Evolutionary conservation across 1,140 invertebrate species (phyloP).

Genomic region (Drosophila prosaltans): DNA sequence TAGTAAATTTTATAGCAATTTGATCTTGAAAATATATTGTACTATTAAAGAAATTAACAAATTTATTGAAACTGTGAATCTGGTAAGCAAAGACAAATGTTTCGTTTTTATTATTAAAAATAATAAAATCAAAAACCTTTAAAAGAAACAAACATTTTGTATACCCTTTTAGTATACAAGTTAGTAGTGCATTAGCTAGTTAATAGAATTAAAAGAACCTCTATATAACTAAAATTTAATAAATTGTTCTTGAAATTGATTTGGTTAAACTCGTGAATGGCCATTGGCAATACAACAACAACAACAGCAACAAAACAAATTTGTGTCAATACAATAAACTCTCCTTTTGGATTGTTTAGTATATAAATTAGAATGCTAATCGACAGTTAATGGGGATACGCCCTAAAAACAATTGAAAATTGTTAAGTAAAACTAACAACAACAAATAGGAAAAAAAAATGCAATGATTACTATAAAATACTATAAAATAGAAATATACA

Average conservation of each 20-base stretch:
- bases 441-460: not conserved
- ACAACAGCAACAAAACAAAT: conserved; percentile 11
- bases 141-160: not conserved
- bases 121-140: not conserved
- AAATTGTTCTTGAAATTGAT: conserved; percentile 53
- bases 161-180: not conserved
- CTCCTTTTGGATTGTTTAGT: conserved; percentile 51
- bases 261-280: conserved; percentile 59
- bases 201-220: not conserved
- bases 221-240: not conserved
- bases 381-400: conserved; percentile 70
- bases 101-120: too few relatives aligned
- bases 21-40: too few relatives aligned
- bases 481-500: conserved; percentile 1
- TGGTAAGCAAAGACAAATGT: too few relatives aligned
- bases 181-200: too few relatives aligned
- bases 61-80: too few relatives aligned
- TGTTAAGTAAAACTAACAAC: conserved; percentile 40
- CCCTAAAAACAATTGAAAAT: conserved; percentile 34
- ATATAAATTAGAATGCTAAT: conserved; percentile 81
- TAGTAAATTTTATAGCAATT: too few relatives aligned
- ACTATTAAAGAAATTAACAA: too few relatives aligned
- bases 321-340: conserved; percentile 39
- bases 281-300: conserved; percentile 56
- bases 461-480: conserved; percentile 2